These are phyloP conservation scores for Scaptomyza parva DNA, from an alignment of 2,888 invertebrate species.

Conservation along the genomic window DNA sequence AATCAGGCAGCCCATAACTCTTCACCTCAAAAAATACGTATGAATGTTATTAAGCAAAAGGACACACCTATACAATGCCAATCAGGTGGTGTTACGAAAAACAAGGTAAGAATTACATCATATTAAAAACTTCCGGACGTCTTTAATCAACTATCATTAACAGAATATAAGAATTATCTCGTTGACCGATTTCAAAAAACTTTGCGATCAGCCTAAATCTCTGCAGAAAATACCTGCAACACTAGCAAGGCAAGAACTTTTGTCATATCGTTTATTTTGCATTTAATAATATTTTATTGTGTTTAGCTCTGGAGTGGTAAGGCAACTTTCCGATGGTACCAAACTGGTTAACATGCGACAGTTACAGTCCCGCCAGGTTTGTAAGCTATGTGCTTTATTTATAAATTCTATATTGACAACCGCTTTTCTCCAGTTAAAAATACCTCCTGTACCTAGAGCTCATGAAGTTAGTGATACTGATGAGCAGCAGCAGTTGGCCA, in stretches of 20 bases:
- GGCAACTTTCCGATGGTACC: slow-evolving; percentile 70
- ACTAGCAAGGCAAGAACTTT: slow-evolving; percentile 73
- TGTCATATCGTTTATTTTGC: background rate
- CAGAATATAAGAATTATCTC: slow-evolving; percentile 84
- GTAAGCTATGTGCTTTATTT: background rate
- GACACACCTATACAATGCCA: slow-evolving; percentile 42
- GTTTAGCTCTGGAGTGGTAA: slow-evolving; percentile 76
- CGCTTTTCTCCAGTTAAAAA: slow-evolving; percentile 47
- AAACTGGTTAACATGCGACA: slow-evolving; percentile 73
- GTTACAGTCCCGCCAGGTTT: slow-evolving; percentile 72
- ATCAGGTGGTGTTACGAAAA: slow-evolving; percentile 63
- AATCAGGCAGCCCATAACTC: slow-evolving; percentile 32
- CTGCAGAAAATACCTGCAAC: slow-evolving; percentile 80
- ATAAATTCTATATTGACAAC: background rate
- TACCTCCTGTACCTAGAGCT: slow-evolving; percentile 46
- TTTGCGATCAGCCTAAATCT: slow-evolving; percentile 80
- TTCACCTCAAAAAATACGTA: slow-evolving; percentile 70
- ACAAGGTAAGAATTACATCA: slow-evolving; percentile 49
- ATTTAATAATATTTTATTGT: background rate
- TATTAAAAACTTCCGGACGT: background rate
- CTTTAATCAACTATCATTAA: background rate
- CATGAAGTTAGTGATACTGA: slow-evolving; percentile 41
- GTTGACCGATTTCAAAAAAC: slow-evolving; percentile 83
- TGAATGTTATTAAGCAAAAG: slow-evolving; percentile 73
- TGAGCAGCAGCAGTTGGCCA: slow-evolving; percentile 47